These are phyloP conservation scores for Mycteria americana DNA, from an alignment of 2,797 vertebrate species.

Conservation along the genomic window DNA sequence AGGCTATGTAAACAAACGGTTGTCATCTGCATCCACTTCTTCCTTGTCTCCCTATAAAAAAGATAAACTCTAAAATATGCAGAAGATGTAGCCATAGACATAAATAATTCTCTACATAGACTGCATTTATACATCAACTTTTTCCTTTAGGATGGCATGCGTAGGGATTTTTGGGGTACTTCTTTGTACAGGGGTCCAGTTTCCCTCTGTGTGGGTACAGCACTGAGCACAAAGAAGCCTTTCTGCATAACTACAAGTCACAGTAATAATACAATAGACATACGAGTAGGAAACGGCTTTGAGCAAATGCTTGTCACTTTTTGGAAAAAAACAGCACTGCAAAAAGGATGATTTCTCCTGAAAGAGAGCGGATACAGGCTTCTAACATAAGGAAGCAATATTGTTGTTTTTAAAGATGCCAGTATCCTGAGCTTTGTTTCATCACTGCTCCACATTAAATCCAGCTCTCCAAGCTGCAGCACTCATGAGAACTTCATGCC, in stretches of 20 bases:
- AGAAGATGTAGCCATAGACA: neutral
- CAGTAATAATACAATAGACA: accelerated
- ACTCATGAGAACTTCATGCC: neutral
- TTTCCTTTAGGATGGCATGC: neutral
- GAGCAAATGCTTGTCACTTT: neutral
- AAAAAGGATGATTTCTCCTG: neutral
- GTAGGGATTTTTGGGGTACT: neutral
- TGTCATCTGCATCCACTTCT: neutral
- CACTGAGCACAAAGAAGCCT: neutral
- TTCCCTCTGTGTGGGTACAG: neutral
- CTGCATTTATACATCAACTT: neutral
- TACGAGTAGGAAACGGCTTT: neutral
- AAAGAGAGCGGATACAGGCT: neutral
- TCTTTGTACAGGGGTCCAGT: neutral
- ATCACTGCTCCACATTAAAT: accelerated
- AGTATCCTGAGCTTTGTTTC: neutral
- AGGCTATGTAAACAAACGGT: neutral
- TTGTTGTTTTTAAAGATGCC: neutral
- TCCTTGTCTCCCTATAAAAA: neutral
- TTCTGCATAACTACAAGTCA: neutral
- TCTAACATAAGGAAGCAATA: neutral
- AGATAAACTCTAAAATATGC: neutral
- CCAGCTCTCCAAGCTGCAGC: neutral
- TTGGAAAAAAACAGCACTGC: too few relatives aligned
- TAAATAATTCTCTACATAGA: neutral